Conservation (phyloP, 1,140 invertebrate genomes). For the Diorhabda carinulata region DNA sequence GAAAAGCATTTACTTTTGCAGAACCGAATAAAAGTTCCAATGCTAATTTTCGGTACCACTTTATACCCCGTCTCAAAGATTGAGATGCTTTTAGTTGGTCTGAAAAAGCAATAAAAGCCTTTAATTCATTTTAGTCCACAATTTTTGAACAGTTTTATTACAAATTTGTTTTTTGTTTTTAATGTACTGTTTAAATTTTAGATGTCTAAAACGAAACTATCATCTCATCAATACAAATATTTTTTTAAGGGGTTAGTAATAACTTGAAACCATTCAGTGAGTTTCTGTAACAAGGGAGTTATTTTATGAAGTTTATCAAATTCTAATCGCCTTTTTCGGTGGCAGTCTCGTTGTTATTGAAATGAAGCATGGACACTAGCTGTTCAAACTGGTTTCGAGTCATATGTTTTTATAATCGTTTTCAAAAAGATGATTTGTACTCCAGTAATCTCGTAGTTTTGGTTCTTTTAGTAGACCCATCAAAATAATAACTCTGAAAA, state of each 20-base stretch:
- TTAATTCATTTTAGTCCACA: slow-evolving; percentile 47
- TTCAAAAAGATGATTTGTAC: slow-evolving; percentile 1
- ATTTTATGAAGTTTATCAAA: slow-evolving; percentile 11
- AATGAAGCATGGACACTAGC: slow-evolving; percentile 12
- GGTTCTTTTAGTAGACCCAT: slow-evolving; percentile 8
- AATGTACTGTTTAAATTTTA: not conserved
- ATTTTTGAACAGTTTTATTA: slow-evolving; percentile 28
- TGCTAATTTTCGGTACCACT: slow-evolving; percentile 20
- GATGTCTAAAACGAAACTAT: too few relatives aligned
- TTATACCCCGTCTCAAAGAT: slow-evolving; percentile 27
- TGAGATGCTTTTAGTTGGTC: slow-evolving; percentile 33
- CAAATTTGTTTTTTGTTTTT: not conserved
- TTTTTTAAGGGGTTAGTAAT: slow-evolving; percentile 7
- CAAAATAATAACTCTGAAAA: too few relatives aligned
- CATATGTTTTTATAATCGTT: slow-evolving; percentile 5
- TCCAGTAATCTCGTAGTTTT: slow-evolving; percentile 6
- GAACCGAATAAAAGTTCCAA: too few relatives aligned
- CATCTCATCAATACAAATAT: not conserved
- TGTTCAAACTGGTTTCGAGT: slow-evolving; percentile 16
- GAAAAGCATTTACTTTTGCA: too few relatives aligned
- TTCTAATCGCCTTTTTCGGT: not conserved
- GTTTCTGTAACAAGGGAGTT: not conserved
- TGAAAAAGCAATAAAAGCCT: slow-evolving; percentile 29
- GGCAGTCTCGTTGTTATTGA: slow-evolving; percentile 18
- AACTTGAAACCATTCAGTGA: slow-evolving; percentile 13